Conservation (phyloP, 1,140 invertebrate genomes). For the Colletes latitarsis region DNA sequence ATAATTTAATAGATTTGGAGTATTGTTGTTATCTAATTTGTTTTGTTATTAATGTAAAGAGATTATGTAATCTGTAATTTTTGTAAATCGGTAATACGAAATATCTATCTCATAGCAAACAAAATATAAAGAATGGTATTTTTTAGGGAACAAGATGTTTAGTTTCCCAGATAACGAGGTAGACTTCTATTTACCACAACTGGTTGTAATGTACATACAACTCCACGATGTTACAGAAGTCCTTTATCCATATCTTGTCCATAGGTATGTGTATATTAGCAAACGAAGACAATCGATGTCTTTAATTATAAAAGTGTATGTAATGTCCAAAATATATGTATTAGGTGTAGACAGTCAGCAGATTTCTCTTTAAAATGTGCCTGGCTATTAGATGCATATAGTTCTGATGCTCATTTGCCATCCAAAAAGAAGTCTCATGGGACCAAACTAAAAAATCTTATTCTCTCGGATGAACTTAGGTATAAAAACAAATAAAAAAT, state of each 20-base stretch:
- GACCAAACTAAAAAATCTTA: conserved; percentile 92
- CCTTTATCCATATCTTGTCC: conserved; percentile 95
- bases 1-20: too few species aligned
- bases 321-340: conserved; percentile 22
- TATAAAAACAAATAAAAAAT: conserved; percentile 65
- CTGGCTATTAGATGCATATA: conserved; percentile 97
- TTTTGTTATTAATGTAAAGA: conserved; percentile 4
- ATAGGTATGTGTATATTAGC: conserved; percentile 84
- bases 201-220: conserved; percentile 99
- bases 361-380: conserved; percentile 97
- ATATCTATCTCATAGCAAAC: background rate
- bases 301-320: too few species aligned
- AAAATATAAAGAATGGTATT: conserved; percentile 19
- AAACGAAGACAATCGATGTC: too few species aligned
- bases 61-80: conserved; percentile 10
- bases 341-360: conserved; percentile 95
- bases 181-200: conserved; percentile 98
- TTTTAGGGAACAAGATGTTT: conserved; percentile 95
- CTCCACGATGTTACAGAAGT: conserved; percentile 97
- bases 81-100: background rate
- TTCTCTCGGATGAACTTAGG: conserved; percentile 93
- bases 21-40: too few species aligned
- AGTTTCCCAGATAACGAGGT: conserved; percentile 95
- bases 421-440: conserved; percentile 92
- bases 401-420: conserved; percentile 88